A percentile compares a stretch with the other conserved stretches of the same genome.
Conservation (phyloP, 2,113 vertebrate species). For the Oryzias woworae region DNA sequence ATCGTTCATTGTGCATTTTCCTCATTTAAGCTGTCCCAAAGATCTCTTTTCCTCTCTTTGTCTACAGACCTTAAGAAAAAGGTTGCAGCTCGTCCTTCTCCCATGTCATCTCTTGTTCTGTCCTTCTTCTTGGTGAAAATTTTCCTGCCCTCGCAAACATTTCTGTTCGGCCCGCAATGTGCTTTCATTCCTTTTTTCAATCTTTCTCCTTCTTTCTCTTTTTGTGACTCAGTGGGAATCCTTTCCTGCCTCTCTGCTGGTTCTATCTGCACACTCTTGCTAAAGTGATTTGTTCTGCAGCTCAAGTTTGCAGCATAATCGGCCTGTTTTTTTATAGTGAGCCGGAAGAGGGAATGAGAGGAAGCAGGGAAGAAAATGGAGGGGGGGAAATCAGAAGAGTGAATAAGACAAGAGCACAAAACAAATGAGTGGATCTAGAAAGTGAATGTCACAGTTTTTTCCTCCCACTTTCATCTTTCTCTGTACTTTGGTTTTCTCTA, state of each 20-base stretch:
- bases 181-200: constrained; percentile 53
- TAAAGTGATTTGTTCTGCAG: constrained; percentile 79
- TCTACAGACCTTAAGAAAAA: constrained; percentile 26
- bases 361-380: constrained; percentile 28
- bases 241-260: constrained; percentile 54
- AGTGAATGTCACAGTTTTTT: constrained; percentile 20
- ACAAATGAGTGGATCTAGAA: constrained; percentile 35
- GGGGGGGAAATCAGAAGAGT: constrained; percentile 7
- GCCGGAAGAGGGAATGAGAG: constrained; percentile 44
- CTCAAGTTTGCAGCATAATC: constrained; percentile 74
- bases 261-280: constrained; percentile 59
- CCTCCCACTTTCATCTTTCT: constrained; percentile 49
- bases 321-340: constrained; percentile 50
- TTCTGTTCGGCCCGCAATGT: constrained; percentile 49
- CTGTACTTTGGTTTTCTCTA: constrained; percentile 45
- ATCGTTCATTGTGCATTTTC: constrained; percentile 51
- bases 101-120: constrained; percentile 14
- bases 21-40: constrained; percentile 45
- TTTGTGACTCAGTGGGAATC: constrained; percentile 65
- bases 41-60: constrained; percentile 25
- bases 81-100: constrained; percentile 16
- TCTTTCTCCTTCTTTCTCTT: constrained; percentile 50
- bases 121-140: constrained; percentile 22
- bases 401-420: constrained; percentile 56
- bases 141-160: constrained; percentile 9